Base-by-base conservation (phyloP, 2,888 invertebrate species). In the Chaetoderma sp. region DNA sequence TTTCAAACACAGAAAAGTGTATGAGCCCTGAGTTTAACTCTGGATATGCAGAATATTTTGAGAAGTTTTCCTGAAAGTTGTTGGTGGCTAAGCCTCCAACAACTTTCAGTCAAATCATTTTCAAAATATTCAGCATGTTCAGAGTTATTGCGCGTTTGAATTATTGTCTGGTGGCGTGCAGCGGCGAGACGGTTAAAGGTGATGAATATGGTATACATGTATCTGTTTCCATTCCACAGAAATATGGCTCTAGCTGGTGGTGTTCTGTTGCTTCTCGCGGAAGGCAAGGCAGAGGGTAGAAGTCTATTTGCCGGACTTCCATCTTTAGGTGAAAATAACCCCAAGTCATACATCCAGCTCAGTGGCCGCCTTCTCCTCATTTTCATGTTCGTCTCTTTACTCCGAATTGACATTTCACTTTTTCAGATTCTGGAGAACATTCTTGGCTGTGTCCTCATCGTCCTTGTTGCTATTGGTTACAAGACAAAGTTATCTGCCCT, bases 401-500 rank as follows among this genome's bases (percentile, higher is more conserved):
- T 99, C 71, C 91, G 97, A 82, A 94, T 98, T 83, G 98, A 99
- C 87, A 88, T 94, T 68, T 93, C 93, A 50, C 92, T 97, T 86
- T 84, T 89, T 30, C 89, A 95, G 92, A 92, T 98, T 69, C 82
- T 96, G 60, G 94, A 97, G 89, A 95, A 98, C 87, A 89, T 98
- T 72, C 89, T 98, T 65, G 98, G 97, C 72, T 94, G 95, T 78
- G 92, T 93, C 70, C 90, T 99, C 70, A 99, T 99, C 94, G 63
- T 97, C 72, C 89, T 97, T 68, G 97, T 99, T 72, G 96, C 96
- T 55, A 91, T 99, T 73, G 99, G 99, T 62, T 98, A 95, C 89
- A 99, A 99, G 88, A 99, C 99, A 47, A 99, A 99, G 89, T 90
- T 99, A 81, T 96, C 97, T 63, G 97, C 99, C 42, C 90, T 99